Conservation (phyloP, 2,888 invertebrate genomes). For the Aquatica leii region DNA sequence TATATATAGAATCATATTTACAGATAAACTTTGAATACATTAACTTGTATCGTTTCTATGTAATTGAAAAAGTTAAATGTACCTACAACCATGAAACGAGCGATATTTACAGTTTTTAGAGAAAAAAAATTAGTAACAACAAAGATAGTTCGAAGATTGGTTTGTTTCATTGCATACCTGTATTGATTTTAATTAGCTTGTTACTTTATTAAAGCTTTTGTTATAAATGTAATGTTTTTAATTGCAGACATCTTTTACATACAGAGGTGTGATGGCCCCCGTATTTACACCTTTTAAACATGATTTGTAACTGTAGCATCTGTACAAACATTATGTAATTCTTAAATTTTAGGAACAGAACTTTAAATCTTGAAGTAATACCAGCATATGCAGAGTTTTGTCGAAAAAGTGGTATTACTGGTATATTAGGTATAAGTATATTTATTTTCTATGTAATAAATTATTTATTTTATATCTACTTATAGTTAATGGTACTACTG, state of each 20-base stretch:
- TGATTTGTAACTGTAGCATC: constrained; percentile 61
- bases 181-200: no score
- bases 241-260: constrained; percentile 63
- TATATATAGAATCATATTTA: no score
- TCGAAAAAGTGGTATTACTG: constrained; percentile 67
- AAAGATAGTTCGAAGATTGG: no score
- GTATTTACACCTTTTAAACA: constrained; percentile 74
- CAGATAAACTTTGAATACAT: no score
- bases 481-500: constrained; percentile 81
- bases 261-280: constrained; percentile 73
- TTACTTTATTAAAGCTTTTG: no score
- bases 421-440: constrained; percentile 69
- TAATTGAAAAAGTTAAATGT: no score
- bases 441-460: constrained; percentile 67
- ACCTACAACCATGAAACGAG: no score
- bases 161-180: no score
- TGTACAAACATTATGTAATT: background rate
- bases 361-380: constrained; percentile 51
- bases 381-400: constrained; percentile 73
- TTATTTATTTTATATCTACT: constrained; percentile 19
- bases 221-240: no score
- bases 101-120: no score
- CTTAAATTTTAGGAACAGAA: constrained; percentile 24
- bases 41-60: no score
- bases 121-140: no score